phyloP scores from a whole-genome alignment of 2,113 vertebrate genomes.

The Neotragus pygmaeus region DNA sequence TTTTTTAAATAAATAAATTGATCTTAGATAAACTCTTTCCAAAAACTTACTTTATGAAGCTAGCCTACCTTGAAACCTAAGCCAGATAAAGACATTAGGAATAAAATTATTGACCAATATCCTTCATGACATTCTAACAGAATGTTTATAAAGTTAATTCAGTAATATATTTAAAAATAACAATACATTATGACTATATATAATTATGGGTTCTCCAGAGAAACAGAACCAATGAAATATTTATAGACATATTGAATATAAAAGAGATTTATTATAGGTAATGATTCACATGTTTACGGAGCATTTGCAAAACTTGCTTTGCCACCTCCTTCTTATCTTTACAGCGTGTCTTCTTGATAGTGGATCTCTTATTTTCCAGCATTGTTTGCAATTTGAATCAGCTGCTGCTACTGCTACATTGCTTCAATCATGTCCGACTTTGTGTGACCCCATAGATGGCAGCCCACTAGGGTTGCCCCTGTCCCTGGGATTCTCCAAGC shows the following conservation, averaged over 20 bases:
- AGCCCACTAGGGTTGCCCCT: no score
- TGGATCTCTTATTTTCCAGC: not conserved
- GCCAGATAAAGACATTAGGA: not conserved
- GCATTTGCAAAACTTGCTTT: not conserved
- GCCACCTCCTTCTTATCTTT: not conserved
- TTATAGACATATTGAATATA: not conserved
- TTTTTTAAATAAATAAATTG: not conserved
- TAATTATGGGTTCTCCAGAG: not conserved
- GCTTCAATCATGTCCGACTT: no score
- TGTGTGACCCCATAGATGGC: no score
- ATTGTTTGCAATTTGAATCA: not conserved
- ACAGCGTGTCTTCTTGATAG: not conserved
- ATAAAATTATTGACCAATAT: not conserved
- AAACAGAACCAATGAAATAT: not conserved
- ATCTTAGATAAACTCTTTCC: not conserved
- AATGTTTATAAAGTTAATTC: conserved; percentile 12
- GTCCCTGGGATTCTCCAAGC: no score
- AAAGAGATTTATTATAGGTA: not conserved
- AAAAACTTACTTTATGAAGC: not conserved
- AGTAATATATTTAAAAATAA: not conserved
- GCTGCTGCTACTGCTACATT: not conserved
- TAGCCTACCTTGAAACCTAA: not conserved
- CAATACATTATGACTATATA: not conserved
- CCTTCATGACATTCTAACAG: not conserved
- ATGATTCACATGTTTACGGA: not conserved